Conservation (phyloP, 1,140 invertebrate genomes). For the Centruroides vittatus region DNA sequence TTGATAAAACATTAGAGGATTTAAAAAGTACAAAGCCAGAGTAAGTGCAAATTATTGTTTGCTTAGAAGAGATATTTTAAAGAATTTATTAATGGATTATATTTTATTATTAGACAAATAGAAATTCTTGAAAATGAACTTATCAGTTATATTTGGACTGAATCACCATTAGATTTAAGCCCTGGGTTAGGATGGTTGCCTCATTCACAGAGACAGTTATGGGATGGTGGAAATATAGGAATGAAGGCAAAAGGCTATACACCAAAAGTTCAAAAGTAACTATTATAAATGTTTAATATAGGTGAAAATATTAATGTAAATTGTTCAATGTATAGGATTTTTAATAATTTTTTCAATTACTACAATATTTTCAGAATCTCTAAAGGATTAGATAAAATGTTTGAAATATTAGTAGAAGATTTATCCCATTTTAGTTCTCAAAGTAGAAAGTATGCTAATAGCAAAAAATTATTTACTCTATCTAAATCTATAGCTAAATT, state of each 20-base stretch:
- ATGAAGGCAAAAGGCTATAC: slow-evolving; percentile 15
- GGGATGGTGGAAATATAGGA: slow-evolving; percentile 10
- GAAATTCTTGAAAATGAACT: slow-evolving; percentile 4
- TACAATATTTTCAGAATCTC: slow-evolving; percentile 1
- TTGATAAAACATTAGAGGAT: background rate
- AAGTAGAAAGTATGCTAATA: no score
- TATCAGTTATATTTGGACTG: slow-evolving; percentile 5
- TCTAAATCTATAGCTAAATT: no score
- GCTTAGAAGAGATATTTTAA: no score
- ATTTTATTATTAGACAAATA: no score
- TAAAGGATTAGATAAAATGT: slow-evolving; percentile 1
- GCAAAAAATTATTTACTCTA: no score
- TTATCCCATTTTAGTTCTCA: slow-evolving; percentile 1
- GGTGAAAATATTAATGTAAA: background rate
- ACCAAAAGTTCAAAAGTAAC: slow-evolving; percentile 11
- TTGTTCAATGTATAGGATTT: background rate
- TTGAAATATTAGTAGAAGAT: slow-evolving; percentile 6
- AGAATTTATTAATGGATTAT: no score
- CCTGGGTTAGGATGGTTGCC: slow-evolving; percentile 8
- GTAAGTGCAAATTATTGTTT: no score
- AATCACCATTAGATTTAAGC: slow-evolving; percentile 2
- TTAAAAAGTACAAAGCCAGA: background rate
- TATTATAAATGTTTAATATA: background rate
- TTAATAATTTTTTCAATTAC: no score
- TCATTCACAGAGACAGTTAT: slow-evolving; percentile 2